Evolutionary conservation across 64 coral and sea anemone species (phyloP).

Genomic region (Montipora cactus): DNA sequence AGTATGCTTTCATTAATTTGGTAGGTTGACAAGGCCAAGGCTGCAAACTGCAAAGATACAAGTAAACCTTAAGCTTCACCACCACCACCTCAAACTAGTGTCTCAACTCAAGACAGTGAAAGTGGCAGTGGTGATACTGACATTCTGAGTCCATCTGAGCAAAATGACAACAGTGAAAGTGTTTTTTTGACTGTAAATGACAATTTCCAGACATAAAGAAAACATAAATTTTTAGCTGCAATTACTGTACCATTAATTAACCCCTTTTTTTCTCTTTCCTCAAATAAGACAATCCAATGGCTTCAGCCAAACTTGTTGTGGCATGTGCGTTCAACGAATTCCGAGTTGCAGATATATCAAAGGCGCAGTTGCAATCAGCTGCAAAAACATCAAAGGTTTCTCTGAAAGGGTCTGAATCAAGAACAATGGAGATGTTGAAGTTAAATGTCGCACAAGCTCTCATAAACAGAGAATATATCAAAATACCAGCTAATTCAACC

Average conservation of each 20-base stretch:
- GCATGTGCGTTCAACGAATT: too few species aligned
- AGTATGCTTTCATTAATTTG: too few species aligned
- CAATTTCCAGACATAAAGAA: neutral
- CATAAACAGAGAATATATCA: neutral
- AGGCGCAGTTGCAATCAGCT: neutral
- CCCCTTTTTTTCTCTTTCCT: neutral
- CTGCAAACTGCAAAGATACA: too few species aligned
- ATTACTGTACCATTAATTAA: neutral
- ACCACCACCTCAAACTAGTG: too few species aligned
- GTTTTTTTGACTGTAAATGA: too few species aligned
- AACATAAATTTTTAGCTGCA: neutral
- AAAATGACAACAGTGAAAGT: too few species aligned
- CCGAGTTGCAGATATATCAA: too few species aligned
- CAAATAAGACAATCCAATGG: neutral
- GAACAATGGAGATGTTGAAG: neutral
- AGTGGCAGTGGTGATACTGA: too few species aligned
- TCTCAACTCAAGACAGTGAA: too few species aligned
- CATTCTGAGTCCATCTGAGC: too few species aligned
- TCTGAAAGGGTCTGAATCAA: neutral
- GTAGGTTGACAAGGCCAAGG: too few species aligned
- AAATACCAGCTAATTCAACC: neutral
- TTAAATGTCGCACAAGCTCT: constrained; percentile 2
- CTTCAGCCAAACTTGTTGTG: neutral
- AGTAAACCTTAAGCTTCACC: too few species aligned
- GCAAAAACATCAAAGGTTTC: constrained; percentile 7